Percentiles rank a stretch among this genome's conserved stretches.
These are phyloP conservation scores for Cataglyphis rosenhaueri DNA, from an alignment of 2,888 invertebrate genomes.

Conservation along the genomic window DNA sequence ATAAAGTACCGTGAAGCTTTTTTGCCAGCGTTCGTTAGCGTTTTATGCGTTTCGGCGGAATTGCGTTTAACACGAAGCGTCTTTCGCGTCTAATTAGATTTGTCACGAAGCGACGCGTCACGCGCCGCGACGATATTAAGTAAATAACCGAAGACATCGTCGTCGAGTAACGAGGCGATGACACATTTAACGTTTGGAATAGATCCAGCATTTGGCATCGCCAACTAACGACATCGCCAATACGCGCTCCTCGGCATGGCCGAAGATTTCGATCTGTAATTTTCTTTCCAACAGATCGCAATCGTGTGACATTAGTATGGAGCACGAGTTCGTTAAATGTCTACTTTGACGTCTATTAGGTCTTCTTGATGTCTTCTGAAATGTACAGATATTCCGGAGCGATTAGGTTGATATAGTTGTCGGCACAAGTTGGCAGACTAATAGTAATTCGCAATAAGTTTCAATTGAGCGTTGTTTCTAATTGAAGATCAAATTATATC, in stretches of 20 bases:
- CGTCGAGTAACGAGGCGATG: slow-evolving; percentile 53
- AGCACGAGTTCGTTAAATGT: slow-evolving; percentile 4
- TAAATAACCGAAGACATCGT: slow-evolving; percentile 37
- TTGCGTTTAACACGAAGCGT: slow-evolving; percentile 12
- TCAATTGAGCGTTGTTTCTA: not conserved
- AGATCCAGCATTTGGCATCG: slow-evolving; percentile 32
- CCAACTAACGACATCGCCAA: slow-evolving; percentile 26
- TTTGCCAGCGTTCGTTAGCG: slow-evolving; percentile 16
- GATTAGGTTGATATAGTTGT: not conserved
- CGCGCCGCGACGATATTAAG: slow-evolving; percentile 46
- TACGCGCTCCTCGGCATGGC: slow-evolving; percentile 15
- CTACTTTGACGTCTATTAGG: not conserved
- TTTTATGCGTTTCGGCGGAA: slow-evolving; percentile 27
- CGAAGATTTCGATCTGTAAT: not conserved
- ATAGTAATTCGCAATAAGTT: not conserved
- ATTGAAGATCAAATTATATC: not conserved
- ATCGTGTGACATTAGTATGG: slow-evolving; percentile 11
- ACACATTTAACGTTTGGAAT: slow-evolving; percentile 49
- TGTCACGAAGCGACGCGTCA: slow-evolving; percentile 44
- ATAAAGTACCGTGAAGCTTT: slow-evolving; percentile 2
- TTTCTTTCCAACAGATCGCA: slow-evolving; percentile 24
- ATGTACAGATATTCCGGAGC: not conserved
- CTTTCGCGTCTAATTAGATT: slow-evolving; percentile 42
- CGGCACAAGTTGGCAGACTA: slow-evolving; percentile 11
- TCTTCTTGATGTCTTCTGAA: not conserved